Evolutionary conservation across 2,113 vertebrate species (phyloP).

Genomic region (Corythoichthys haematopterus): DNA sequence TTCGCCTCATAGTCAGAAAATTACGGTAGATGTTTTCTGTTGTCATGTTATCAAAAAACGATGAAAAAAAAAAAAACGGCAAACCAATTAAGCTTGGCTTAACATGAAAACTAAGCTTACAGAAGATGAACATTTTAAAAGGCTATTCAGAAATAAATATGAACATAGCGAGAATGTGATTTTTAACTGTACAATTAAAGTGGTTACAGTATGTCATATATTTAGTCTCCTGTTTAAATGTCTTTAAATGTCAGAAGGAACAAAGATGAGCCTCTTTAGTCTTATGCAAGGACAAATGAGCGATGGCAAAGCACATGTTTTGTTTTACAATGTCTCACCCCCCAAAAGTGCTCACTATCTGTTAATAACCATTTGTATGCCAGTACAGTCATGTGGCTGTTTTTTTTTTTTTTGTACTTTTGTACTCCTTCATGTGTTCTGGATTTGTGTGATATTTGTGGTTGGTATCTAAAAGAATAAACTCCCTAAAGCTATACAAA

Average conservation of each 20-base stretch:
- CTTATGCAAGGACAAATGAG: slow-evolving; percentile 35
- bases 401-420: neutral
- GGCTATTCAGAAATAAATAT: neutral
- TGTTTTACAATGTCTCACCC: slow-evolving; percentile 29
- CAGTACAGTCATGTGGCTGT: slow-evolving; percentile 1
- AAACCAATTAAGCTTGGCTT: neutral
- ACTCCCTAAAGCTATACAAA: neutral
- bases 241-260: slow-evolving; percentile 60
- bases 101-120: neutral
- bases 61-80: neutral
- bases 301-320: slow-evolving; percentile 23
- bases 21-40: too few relatives aligned
- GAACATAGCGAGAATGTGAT: neutral
- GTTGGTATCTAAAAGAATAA: neutral
- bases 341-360: slow-evolving; percentile 1
- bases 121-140: neutral
- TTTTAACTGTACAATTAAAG: slow-evolving; percentile 9
- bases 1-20: too few relatives aligned
- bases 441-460: neutral
- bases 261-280: slow-evolving; percentile 54
- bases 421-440: neutral
- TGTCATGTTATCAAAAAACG: too few relatives aligned
- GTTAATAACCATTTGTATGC: slow-evolving; percentile 7
- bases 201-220: slow-evolving; percentile 14
- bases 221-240: slow-evolving; percentile 65